Percentiles rank a stretch among this genome's conserved stretches.
Evolutionary conservation across 2,797 vertebrate genomes (phyloP).

Genomic region (Characodon lateralis): DNA sequence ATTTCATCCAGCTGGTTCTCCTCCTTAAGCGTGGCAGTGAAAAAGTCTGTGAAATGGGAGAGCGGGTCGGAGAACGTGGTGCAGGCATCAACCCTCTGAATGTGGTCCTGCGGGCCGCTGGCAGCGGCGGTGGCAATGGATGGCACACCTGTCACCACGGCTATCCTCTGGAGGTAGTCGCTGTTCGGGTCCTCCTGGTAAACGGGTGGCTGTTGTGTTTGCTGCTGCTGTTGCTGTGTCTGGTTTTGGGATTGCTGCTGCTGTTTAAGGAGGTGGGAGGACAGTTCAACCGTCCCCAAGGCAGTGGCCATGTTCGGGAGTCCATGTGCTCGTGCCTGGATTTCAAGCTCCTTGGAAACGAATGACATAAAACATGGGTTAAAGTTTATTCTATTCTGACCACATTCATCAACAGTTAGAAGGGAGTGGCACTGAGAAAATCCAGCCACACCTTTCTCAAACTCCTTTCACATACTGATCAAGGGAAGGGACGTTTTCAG

Average conservation of each 20-base stretch:
- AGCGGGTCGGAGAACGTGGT: constrained; percentile 94
- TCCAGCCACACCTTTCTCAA: constrained; percentile 26
- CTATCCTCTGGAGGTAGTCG: constrained; percentile 86
- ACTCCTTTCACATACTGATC: constrained; percentile 37
- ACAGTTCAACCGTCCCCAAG: constrained; percentile 81
- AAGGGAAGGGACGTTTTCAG: constrained; percentile 5
- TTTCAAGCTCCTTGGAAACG: constrained; percentile 92
- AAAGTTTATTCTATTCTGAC: not conserved
- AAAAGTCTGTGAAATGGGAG: constrained; percentile 98
- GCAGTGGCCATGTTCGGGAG: constrained; percentile 85
- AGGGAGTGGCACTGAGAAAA: constrained; percentile 13
- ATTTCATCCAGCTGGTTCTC: constrained; percentile 91
- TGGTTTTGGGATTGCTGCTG: constrained; percentile 76
- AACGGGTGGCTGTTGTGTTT: constrained; percentile 69
- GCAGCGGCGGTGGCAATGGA: constrained; percentile 31
- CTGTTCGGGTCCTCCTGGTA: constrained; percentile 86
- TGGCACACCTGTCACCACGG: constrained; percentile 66
- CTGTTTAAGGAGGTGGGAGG: constrained; percentile 87
- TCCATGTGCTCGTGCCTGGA: constrained; percentile 93
- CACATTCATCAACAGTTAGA: not conserved
- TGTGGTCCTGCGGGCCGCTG: constrained; percentile 75
- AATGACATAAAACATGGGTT: not conserved
- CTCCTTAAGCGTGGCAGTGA: constrained; percentile 92
- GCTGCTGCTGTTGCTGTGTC: constrained; percentile 68
- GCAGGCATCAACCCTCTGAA: constrained; percentile 75